phyloP scores from a whole-genome alignment of 2,113 vertebrate species.

The Urocitellus parryii region DNA sequence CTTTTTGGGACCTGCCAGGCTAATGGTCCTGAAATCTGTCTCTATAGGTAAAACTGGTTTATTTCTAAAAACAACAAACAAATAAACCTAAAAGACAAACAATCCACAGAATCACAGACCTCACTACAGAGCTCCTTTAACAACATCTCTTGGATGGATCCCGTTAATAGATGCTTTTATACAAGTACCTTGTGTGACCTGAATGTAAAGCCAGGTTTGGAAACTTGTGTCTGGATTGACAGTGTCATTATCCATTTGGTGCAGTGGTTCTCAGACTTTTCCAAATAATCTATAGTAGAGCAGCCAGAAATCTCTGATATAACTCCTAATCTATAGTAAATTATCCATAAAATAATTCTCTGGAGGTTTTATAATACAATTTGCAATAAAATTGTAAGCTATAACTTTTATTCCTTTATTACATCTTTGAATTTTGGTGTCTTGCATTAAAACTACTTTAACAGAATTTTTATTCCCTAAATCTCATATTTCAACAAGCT shows the following conservation, averaged over 20 bases:
- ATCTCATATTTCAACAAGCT: not conserved
- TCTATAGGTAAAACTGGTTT: not conserved
- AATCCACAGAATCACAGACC: not conserved
- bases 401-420: not conserved
- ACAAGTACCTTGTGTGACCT: not conserved
- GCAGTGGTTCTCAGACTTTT: slow-evolving; percentile 9
- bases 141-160: not conserved
- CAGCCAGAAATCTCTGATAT: not conserved
- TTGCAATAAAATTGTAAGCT: not conserved
- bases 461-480: slow-evolving; percentile 11
- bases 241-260: not conserved
- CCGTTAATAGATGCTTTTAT: not conserved
- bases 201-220: not conserved
- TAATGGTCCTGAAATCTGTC: not conserved
- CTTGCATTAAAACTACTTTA: slow-evolving; percentile 20
- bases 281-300: not conserved
- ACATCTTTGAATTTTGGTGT: slow-evolving; percentile 12
- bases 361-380: not conserved
- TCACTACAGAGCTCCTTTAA: not conserved
- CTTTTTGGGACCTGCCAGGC: not conserved
- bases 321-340: not conserved
- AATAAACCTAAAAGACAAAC: not conserved
- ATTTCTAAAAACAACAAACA: slow-evolving; percentile 6
- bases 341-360: slow-evolving; percentile 53
- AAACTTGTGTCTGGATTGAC: not conserved